Conservation (phyloP, 2,113 vertebrate species). For the Mesitornis unicolor region DNA sequence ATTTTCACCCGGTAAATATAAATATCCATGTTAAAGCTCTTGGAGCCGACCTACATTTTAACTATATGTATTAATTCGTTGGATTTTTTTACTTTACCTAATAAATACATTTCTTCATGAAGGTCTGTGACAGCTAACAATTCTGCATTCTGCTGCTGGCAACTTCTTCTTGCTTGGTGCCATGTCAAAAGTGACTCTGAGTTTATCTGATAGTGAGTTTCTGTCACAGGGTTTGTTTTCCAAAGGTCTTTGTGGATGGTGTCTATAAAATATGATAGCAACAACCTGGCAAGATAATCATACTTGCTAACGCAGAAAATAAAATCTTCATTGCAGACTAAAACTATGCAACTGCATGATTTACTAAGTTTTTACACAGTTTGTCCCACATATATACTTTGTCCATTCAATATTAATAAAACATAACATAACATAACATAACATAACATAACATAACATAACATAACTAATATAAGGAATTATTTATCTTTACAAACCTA, state of each 20-base stretch:
- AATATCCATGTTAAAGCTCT: background rate
- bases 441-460: too few relatives aligned
- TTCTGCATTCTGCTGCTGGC: constrained; percentile 88
- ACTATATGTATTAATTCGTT: background rate
- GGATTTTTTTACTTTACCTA: constrained; percentile 76
- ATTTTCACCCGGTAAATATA: background rate
- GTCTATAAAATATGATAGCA: constrained; percentile 17
- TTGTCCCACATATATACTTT: background rate
- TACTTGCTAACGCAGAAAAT: background rate
- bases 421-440: too few relatives aligned
- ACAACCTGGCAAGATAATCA: background rate
- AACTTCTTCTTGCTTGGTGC: constrained; percentile 93
- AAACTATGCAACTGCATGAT: background rate
- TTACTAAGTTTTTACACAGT: background rate
- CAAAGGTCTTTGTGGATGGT: constrained; percentile 64
- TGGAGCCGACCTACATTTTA: background rate
- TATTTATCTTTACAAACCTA: background rate
- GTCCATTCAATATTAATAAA: background rate
- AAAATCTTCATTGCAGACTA: background rate
- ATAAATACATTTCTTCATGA: constrained; percentile 87
- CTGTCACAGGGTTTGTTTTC: constrained; percentile 84
- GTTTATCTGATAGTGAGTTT: constrained; percentile 87
- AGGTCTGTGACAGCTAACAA: constrained; percentile 87
- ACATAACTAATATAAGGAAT: background rate
- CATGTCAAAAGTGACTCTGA: constrained; percentile 82